phyloP scores from a whole-genome alignment of 2,888 invertebrate species.

The Unio pictorum region DNA sequence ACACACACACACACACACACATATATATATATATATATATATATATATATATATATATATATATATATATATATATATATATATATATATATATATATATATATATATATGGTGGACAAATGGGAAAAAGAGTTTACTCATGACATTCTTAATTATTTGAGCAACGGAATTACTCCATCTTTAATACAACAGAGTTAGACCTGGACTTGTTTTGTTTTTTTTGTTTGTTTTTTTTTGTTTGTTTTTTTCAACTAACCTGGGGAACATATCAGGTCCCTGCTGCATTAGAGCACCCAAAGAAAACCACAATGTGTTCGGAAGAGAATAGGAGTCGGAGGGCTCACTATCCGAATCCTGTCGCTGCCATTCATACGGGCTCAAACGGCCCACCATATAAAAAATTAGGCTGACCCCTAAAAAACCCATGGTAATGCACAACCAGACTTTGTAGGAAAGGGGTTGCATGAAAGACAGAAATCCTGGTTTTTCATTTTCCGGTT shows the following conservation, averaged over 20 bases:
- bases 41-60: too few species aligned
- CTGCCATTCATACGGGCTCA: slow-evolving; percentile 98
- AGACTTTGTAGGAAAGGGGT: slow-evolving; percentile 96
- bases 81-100: too few species aligned
- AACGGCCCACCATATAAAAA: slow-evolving; percentile 95
- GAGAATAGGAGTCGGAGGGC: slow-evolving; percentile 79
- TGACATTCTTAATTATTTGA: background rate
- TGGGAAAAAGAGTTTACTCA: too few species aligned
- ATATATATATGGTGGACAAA: too few species aligned
- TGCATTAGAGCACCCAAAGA: slow-evolving; percentile 98
- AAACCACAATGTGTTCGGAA: slow-evolving; percentile 98
- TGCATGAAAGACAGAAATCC: slow-evolving; percentile 98
- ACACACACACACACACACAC: too few species aligned
- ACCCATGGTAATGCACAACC: slow-evolving; percentile 89
- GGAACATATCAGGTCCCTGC: slow-evolving; percentile 97
- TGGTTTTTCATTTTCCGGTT: slow-evolving; percentile 90
- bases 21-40: too few species aligned
- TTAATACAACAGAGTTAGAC: background rate
- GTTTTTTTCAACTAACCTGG: slow-evolving; percentile 82
- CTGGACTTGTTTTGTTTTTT: slow-evolving; percentile 34
- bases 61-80: too few species aligned
- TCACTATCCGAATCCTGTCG: slow-evolving; percentile 41
- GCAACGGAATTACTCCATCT: background rate
- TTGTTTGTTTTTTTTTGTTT: slow-evolving; percentile 78
- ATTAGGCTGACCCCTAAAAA: slow-evolving; percentile 98